These are phyloP conservation scores for Loriculus beryllinus DNA, from an alignment of 2,797 vertebrate genomes.

Conservation along the genomic window DNA sequence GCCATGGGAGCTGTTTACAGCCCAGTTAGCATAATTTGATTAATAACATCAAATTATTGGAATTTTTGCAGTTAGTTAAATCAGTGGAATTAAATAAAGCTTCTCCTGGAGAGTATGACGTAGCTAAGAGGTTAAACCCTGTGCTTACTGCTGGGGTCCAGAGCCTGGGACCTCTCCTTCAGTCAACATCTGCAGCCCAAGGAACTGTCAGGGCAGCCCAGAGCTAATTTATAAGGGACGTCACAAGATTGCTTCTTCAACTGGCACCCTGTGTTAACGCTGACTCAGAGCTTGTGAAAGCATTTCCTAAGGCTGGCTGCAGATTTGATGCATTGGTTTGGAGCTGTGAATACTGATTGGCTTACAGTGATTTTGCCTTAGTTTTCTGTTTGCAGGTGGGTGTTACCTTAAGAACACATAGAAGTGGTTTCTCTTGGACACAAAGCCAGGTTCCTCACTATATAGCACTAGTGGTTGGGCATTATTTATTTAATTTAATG, in stretches of 20 bases:
- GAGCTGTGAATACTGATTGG: neutral
- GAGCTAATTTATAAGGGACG: neutral
- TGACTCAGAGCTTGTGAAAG: neutral
- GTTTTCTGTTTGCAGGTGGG: neutral
- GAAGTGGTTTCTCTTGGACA: neutral
- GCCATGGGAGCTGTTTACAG: neutral
- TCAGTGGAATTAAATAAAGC: neutral
- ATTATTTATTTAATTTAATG: neutral
- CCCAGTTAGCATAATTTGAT: neutral
- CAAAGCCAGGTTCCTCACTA: neutral
- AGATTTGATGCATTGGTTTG: neutral
- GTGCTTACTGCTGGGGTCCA: neutral
- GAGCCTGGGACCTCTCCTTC: neutral
- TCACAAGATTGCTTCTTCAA: neutral
- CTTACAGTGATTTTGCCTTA: neutral
- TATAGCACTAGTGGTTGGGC: neutral
- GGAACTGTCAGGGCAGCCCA: neutral
- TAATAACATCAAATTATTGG: neutral
- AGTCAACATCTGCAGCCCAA: neutral
- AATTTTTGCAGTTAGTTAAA: neutral
- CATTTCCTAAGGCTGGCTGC: neutral
- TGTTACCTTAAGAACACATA: neutral
- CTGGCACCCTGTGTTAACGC: neutral
- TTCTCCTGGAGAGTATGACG: neutral
- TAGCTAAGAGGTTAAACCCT: neutral